Evolutionary conservation across 2,888 invertebrate species (phyloP).

Genomic region (Erebia palarica): DNA sequence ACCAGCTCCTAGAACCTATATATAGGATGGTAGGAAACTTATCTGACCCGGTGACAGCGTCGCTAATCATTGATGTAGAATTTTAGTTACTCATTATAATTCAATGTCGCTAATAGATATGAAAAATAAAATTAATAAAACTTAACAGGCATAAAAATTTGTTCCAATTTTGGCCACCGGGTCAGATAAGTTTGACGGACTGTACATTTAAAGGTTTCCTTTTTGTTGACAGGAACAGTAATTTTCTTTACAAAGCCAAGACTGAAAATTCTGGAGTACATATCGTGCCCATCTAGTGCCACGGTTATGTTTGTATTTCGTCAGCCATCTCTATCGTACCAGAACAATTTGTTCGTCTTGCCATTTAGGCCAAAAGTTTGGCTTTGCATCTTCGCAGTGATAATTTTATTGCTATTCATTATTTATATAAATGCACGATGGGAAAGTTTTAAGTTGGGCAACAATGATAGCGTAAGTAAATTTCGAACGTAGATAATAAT

Average conservation of each 20-base stretch:
- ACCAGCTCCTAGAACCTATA: no score
- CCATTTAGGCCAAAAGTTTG: constrained; percentile 85
- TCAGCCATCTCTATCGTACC: constrained; percentile 84
- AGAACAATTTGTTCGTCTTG: constrained; percentile 84
- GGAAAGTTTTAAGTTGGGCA: constrained; percentile 52
- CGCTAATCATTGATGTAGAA: no score
- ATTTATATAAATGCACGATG: constrained; percentile 60
- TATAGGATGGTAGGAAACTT: no score
- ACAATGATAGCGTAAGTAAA: constrained; percentile 46
- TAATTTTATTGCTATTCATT: constrained; percentile 55
- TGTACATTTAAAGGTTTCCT: background rate
- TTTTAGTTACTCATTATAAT: no score
- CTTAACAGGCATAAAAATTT: no score
- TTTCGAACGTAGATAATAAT: background rate
- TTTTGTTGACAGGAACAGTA: constrained; percentile 47
- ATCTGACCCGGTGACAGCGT: no score
- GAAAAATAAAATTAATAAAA: no score
- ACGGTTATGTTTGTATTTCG: constrained; percentile 82
- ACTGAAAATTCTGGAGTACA: constrained; percentile 63
- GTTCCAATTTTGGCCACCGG: no score
- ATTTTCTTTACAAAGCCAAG: constrained; percentile 54
- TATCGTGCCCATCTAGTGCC: constrained; percentile 66
- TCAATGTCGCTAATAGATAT: no score
- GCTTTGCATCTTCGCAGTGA: constrained; percentile 74
- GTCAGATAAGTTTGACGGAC: no score